Evolutionary conservation across 2,113 vertebrate species (phyloP).

Genomic region (Xerus inauris): DNA sequence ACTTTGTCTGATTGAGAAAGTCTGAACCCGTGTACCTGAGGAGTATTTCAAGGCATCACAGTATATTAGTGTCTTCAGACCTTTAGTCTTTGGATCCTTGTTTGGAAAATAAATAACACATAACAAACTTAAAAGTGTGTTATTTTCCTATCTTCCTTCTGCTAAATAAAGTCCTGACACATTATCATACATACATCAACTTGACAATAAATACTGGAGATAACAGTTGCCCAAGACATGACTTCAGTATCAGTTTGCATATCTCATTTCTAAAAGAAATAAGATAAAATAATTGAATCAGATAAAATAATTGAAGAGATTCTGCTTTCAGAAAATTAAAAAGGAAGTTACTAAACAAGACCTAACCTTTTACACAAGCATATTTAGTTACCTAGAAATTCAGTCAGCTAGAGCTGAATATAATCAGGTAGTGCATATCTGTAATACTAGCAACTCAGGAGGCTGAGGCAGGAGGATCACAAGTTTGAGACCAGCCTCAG

Average conservation of each 20-base stretch:
- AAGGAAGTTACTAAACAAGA: background rate
- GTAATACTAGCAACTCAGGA: too few relatives aligned
- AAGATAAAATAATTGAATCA: background rate
- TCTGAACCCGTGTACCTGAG: background rate
- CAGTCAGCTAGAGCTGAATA: background rate
- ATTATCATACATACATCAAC: background rate
- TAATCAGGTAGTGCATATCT: too few relatives aligned
- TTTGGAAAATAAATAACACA: constrained; percentile 2
- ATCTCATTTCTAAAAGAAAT: background rate
- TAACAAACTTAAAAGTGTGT: background rate
- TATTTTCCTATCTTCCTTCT: background rate
- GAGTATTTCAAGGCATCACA: background rate
- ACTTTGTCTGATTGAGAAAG: background rate
- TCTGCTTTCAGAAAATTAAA: background rate
- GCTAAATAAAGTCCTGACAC: background rate
- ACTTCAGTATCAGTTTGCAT: background rate
- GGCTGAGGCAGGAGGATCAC: too few relatives aligned
- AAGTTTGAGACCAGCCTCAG: too few relatives aligned
- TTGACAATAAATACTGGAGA: background rate
- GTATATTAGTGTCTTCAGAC: background rate
- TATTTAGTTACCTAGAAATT: background rate
- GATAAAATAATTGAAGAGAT: background rate
- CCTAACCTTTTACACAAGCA: background rate
- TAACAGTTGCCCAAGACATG: background rate
- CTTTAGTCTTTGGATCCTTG: background rate